A percentile compares a stretch with the other conserved stretches of the same genome.
phyloP scores from a whole-genome alignment of 2,888 invertebrate genomes.

The Itoplectis maculator region DNA sequence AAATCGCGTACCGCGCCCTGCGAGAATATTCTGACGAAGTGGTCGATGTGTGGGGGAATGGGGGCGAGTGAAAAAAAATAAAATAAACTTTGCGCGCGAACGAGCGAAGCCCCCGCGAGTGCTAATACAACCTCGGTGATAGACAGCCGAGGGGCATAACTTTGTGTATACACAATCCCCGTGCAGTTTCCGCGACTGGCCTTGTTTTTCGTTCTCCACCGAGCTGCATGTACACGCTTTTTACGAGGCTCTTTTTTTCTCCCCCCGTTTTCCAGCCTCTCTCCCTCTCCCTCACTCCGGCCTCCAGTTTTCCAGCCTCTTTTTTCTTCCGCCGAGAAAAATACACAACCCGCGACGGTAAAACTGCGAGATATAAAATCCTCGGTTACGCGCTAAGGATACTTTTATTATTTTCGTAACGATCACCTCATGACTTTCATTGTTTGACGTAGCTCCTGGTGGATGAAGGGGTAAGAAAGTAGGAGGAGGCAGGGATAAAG shows the following conservation, averaged over 20 bases:
- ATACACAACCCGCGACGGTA: slow-evolving; percentile 4
- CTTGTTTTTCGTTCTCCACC: slow-evolving; percentile 26
- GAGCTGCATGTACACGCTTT: slow-evolving; percentile 54
- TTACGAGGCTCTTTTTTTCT: slow-evolving; percentile 55
- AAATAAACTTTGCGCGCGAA: slow-evolving; percentile 1
- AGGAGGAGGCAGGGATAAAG: too few relatives aligned
- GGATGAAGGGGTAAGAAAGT: neutral
- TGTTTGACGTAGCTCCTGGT: slow-evolving; percentile 17
- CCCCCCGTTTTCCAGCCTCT: neutral
- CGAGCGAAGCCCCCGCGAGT: neutral
- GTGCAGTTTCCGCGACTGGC: slow-evolving; percentile 39
- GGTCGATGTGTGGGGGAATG: neutral
- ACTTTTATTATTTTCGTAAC: slow-evolving; percentile 55
- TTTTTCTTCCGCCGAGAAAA: slow-evolving; percentile 1
- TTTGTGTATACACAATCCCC: neutral
- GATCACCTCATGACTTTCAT: slow-evolving; percentile 38
- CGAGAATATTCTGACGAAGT: slow-evolving; percentile 28
- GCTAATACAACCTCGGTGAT: slow-evolving; percentile 33
- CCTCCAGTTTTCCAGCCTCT: neutral
- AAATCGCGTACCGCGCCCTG: slow-evolving; percentile 27
- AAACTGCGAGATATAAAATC: slow-evolving; percentile 54
- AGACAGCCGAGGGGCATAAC: slow-evolving; percentile 14
- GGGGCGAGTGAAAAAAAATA: too few relatives aligned
- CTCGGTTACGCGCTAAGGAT: slow-evolving; percentile 29
- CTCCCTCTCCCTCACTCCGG: neutral